Percentiles rank a stretch among this genome's conserved stretches.
Evolutionary conservation across 2,797 vertebrate genomes (phyloP).

Genomic region (Gephyroberyx darwinii): DNA sequence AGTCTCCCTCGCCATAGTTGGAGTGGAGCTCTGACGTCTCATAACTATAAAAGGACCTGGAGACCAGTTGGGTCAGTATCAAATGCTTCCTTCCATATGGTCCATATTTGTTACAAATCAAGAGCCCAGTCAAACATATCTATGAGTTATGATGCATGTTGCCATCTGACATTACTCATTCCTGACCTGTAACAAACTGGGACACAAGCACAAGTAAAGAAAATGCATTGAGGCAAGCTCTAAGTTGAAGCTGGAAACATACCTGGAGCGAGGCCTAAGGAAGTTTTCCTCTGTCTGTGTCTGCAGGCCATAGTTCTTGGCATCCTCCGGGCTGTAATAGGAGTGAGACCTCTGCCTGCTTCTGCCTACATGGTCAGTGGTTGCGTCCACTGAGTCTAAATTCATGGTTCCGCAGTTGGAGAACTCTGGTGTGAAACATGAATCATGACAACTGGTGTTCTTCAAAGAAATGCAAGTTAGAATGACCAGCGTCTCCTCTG

Average conservation of each 20-base stretch:
- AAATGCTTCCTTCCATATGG: neutral
- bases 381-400: conserved; percentile 39
- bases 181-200: neutral
- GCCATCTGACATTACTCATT: neutral
- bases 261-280: conserved; percentile 80
- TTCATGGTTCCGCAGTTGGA: conserved; percentile 61
- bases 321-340: conserved; percentile 58
- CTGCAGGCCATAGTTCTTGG: conserved; percentile 50
- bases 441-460: conserved; percentile 62
- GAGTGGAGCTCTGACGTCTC: conserved; percentile 63
- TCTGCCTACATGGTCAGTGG: conserved; percentile 44
- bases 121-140: neutral
- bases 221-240: neutral
- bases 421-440: conserved; percentile 56
- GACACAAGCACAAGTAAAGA: neutral
- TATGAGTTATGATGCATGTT: neutral
- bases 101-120: neutral
- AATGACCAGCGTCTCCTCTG: conserved; percentile 13
- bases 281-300: conserved; percentile 42
- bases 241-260: conserved; percentile 22
- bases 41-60: conserved; percentile 80
- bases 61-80: conserved; percentile 15
- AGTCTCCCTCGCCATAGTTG: neutral
- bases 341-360: conserved; percentile 73
- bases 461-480: neutral